A percentile compares a stretch with the other conserved stretches of the same genome.
Evolutionary conservation across 1,140 invertebrate genomes (phyloP).

Genomic region (Eufriesea mexicana): DNA sequence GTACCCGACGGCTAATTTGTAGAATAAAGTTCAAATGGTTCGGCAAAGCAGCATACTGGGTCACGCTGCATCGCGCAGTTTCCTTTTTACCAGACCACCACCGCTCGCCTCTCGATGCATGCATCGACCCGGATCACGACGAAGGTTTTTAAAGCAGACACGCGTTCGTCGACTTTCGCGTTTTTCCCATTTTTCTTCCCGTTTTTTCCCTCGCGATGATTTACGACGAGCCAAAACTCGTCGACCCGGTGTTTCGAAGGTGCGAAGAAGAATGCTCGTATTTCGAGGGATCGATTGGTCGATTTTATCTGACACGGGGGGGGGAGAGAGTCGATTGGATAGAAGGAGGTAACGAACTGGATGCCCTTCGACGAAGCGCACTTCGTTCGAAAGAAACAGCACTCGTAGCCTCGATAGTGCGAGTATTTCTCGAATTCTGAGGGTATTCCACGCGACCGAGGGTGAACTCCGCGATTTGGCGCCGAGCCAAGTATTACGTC

Average conservation of each 20-base stretch:
- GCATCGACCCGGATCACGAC: not conserved
- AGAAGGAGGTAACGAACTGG: not conserved
- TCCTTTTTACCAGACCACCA: not conserved
- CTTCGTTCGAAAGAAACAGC: conserved; percentile 31
- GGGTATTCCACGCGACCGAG: conserved; percentile 47
- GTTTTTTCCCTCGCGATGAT: too few species aligned
- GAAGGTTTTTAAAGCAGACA: too few species aligned
- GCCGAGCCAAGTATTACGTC: conserved; percentile 49
- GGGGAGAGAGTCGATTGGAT: not conserved
- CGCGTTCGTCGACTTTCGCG: too few species aligned
- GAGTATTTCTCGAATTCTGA: conserved; percentile 54
- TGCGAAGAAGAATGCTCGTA: not conserved
- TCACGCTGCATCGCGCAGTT: not conserved
- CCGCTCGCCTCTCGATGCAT: not conserved
- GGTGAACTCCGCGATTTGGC: conserved; percentile 54
- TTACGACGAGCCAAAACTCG: too few species aligned
- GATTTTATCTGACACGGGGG: not conserved
- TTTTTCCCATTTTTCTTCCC: too few species aligned
- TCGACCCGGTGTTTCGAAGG: not conserved
- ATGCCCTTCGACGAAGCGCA: not conserved
- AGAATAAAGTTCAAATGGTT: not conserved
- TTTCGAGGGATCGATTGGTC: not conserved
- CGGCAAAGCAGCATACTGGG: not conserved
- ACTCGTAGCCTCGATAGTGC: conserved; percentile 14
- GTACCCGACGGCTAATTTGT: conserved; percentile 1